These are phyloP conservation scores for Styela clava DNA, from an alignment of 23 tunicate species.

Conservation along the genomic window DNA sequence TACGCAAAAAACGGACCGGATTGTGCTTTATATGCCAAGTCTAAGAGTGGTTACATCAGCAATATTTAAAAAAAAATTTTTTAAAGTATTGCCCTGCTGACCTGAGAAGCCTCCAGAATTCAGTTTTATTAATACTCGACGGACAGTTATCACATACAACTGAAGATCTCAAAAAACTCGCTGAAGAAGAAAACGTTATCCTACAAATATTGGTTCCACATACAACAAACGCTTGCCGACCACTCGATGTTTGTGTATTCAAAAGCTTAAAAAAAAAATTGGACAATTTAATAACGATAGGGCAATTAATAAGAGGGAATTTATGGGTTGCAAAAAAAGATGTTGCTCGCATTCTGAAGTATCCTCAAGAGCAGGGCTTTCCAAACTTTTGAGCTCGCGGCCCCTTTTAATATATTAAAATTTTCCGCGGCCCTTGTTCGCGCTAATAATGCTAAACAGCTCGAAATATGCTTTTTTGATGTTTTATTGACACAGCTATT, in stretches of 20 bases:
- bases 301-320: neutral
- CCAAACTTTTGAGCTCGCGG: too few species aligned
- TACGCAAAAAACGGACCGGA: neutral
- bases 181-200: neutral
- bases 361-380: too few species aligned
- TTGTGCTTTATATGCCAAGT: neutral
- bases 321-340: neutral
- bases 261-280: neutral
- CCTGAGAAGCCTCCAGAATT: neutral
- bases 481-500: too few species aligned
- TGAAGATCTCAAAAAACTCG: neutral
- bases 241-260: neutral
- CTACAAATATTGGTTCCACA: neutral
- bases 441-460: too few species aligned
- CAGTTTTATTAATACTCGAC: neutral
- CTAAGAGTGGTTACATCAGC: neutral
- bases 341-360: neutral
- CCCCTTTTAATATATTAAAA: too few species aligned
- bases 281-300: neutral
- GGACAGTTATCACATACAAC: neutral
- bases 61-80: too few species aligned
- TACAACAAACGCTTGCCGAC: neutral
- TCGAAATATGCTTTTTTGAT: too few species aligned
- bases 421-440: too few species aligned
- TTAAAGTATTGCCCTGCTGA: neutral